Conservation (phyloP, 2,888 invertebrate species). For the Drosophila quinaria region DNA sequence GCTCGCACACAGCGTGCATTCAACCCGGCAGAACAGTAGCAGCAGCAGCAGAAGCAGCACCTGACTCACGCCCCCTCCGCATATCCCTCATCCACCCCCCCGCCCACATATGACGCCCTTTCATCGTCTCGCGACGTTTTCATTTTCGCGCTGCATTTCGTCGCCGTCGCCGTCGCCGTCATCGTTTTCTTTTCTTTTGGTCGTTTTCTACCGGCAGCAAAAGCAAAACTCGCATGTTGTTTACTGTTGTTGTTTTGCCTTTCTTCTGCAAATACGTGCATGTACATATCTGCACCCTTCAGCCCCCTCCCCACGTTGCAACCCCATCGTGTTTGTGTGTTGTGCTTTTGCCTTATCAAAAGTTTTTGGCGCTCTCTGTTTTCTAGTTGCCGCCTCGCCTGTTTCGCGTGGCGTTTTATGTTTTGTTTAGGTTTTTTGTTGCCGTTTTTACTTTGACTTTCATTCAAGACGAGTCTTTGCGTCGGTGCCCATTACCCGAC, state of each 20-base stretch:
- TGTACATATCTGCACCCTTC: constrained; percentile 1
- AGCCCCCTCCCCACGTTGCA: background rate
- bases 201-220: constrained; percentile 59
- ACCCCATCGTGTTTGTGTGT: constrained; percentile 18
- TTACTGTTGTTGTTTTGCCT: constrained; percentile 53
- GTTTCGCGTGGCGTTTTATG: constrained; percentile 61
- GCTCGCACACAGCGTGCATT: constrained; percentile 66
- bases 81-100: background rate
- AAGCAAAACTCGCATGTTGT: constrained; percentile 51
- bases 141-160: constrained; percentile 62
- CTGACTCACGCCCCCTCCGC: constrained; percentile 43
- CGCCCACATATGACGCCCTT: constrained; percentile 25
- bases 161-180: constrained; percentile 31
- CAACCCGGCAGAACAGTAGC: constrained; percentile 68
- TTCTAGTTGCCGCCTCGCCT: constrained; percentile 54
- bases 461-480: constrained; percentile 81
- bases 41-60: constrained; percentile 41
- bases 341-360: constrained; percentile 73
- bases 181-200: constrained; percentile 41
- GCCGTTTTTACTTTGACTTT: constrained; percentile 84
- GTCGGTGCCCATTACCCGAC: constrained; percentile 37
- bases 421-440: constrained; percentile 83
- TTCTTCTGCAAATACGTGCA: constrained; percentile 24
- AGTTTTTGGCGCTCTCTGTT: constrained; percentile 65
- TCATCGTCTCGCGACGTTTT: constrained; percentile 44